Evolutionary conservation across 2,888 invertebrate genomes (phyloP), one percentile per base, ranked within the genome.

Genomic region (Stenurella melanura): DNA sequence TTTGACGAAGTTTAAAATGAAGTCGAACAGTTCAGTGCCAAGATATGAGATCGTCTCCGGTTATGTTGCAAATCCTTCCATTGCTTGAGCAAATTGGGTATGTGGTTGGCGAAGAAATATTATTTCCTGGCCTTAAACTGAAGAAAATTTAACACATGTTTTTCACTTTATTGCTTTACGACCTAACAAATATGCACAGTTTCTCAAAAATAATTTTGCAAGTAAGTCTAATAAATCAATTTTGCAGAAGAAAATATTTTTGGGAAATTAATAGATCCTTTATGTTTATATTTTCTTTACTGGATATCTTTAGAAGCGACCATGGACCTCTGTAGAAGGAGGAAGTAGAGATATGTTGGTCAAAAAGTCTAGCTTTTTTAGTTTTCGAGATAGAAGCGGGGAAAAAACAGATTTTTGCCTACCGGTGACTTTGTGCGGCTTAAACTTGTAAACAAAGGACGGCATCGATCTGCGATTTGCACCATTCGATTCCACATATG

Each of bases 241-340:
- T 34, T 34, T 34, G 7, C 12, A 42, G 42, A 42, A 50, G 12
- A 50, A 50, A n/a, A 34, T 64, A 21, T 64, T 64, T 42, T 64
- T 64, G 42, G 42, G 64, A 42, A 64, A 42, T 42, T 1, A 30
- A 30, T 3, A 42, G 38, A 2, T 18, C 19, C 2, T 38, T 61
- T 38, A 6, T n/a, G n/a, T n/a, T 50, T 6, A 4, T 50, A 15
- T 50, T n/a, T 50, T 4, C 6, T 50, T 50, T 50, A 50, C 50
- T 50, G 50, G 50, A 50, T n/a, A 5, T 50, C 50, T 50, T 50
- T 50, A 50, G 50, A 15, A 11, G 3, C 11, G 2, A 34, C 42
- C 42, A 15, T 42, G 42, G 42, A 9, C 15, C 7, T 42, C 42
- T 42, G 11, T 9, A 42, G 42, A 9, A 11, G 42, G 42, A 15